Conservation (phyloP, 1,140 invertebrate genomes). For the Rhizoglyphus robini region DNA sequence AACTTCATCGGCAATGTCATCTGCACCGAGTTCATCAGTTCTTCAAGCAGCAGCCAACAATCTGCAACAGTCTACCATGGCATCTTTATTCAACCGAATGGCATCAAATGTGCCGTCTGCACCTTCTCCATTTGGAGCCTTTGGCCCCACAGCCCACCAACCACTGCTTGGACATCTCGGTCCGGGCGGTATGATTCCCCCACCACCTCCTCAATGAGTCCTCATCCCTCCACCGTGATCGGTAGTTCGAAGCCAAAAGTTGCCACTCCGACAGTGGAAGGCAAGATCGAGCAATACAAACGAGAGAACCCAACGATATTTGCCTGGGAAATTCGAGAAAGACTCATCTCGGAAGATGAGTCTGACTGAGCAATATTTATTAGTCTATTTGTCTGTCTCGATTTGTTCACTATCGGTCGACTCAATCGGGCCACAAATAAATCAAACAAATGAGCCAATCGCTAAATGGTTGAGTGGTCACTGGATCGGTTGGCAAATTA, state of each 20-base stretch:
- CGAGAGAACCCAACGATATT: conserved; percentile 93
- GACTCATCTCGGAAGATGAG: conserved; percentile 75
- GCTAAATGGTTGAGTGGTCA: background rate
- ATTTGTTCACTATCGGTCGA: background rate
- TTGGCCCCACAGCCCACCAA: background rate
- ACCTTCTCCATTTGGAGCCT: background rate
- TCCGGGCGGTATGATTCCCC: conserved; percentile 12
- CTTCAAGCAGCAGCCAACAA: background rate
- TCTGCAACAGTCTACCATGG: background rate
- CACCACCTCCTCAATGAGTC: conserved; percentile 30
- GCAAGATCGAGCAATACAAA: conserved; percentile 92
- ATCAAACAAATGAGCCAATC: background rate
- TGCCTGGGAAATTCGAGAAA: conserved; percentile 88
- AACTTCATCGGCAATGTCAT: background rate
- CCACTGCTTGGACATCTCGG: conserved; percentile 20
- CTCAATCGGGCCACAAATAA: background rate
- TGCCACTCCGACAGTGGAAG: conserved; percentile 84
- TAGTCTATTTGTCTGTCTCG: background rate
- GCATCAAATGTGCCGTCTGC: background rate
- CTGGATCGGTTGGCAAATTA: background rate
- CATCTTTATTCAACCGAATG: conserved; percentile 5
- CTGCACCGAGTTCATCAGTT: background rate
- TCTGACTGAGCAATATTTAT: background rate
- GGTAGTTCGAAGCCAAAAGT: conserved; percentile 98
- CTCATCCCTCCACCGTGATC: conserved; percentile 58